Evolutionary conservation across 2,797 vertebrate genomes (phyloP), one percentile per base, ranked within the genome.

Genomic region (Atherinosoma microstoma): DNA sequence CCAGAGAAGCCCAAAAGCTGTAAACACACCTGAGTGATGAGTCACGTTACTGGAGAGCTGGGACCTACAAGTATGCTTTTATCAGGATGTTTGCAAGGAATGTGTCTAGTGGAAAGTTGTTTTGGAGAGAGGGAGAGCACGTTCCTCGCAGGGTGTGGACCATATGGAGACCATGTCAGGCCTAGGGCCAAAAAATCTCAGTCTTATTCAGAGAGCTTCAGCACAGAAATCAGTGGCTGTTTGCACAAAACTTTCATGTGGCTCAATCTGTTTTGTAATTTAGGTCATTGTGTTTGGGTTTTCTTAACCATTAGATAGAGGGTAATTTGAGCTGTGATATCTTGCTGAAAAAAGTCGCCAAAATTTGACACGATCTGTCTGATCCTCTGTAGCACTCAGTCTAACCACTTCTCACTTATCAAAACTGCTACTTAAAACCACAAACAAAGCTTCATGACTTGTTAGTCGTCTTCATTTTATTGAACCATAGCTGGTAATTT

Each of bases 1-100:
- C 61, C 51, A 40, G 71, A 76, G 60, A 51, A 60, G 68, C 62
- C 59, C 63, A 87, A 76, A 71, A 64, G 49, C 65, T 65, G 59
- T 80, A 86, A 87, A 90, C 83, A 84, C 89, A 91, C 86, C 89
- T 86, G 87, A 90, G 82, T 49, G 84, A 85, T 90, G 88, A 90
- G 80, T 88, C 90, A 91, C 60, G 30, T 54, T 47, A 27, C 57
- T 51, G 67, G 69, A 81, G 82, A 75, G 60, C 80, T 56, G 70
- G 75, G 77, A 47, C 73, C 67, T 12, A 45, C 69, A 71, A 82
- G 65, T 57, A 2, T 42, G 83, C 63, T 36, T 74, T 86, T 85
- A 89, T 87, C 74, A n/a, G 81, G 67, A 73, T 87, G 84, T 89
- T 89, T 78, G 68, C 36, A 47, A 85, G 87, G 90, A 93, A 92